Evolutionary conservation across 1,140 invertebrate genomes (phyloP).

Genomic region (Cydia strobilella): DNA sequence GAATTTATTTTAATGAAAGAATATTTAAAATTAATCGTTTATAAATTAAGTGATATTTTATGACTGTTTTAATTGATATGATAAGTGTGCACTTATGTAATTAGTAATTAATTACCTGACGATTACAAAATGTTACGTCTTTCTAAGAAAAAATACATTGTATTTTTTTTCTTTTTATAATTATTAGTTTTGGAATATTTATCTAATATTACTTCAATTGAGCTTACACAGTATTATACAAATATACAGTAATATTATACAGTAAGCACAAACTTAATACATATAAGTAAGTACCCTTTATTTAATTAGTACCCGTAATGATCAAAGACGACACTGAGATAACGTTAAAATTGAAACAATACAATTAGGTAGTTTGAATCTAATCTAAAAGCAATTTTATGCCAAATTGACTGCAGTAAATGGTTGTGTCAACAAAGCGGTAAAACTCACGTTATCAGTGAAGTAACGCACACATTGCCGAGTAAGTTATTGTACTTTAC

Average conservation of each 20-base stretch:
- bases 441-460: constrained; percentile 28
- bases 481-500: constrained; percentile 25
- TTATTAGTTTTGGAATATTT: no score
- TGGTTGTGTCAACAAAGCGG: constrained; percentile 8
- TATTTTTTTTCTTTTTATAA: no score
- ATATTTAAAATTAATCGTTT: not conserved
- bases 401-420: constrained; percentile 27
- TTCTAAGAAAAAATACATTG: not conserved
- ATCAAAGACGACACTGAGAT: not conserved
- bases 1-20: not conserved
- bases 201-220: no score
- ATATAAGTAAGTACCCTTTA: no score
- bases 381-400: constrained; percentile 21
- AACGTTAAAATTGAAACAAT: constrained; percentile 7
- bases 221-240: no score
- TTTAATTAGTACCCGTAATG: no score
- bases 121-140: not conserved
- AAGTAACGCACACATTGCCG: constrained; percentile 16
- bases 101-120: not conserved
- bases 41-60: not conserved
- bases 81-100: not conserved
- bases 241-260: no score
- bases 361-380: not conserved
- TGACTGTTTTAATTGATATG: not conserved
- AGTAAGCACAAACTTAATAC: no score